Conservation (phyloP, 2,797 vertebrate genomes). For the Enteromius treurensis region DNA sequence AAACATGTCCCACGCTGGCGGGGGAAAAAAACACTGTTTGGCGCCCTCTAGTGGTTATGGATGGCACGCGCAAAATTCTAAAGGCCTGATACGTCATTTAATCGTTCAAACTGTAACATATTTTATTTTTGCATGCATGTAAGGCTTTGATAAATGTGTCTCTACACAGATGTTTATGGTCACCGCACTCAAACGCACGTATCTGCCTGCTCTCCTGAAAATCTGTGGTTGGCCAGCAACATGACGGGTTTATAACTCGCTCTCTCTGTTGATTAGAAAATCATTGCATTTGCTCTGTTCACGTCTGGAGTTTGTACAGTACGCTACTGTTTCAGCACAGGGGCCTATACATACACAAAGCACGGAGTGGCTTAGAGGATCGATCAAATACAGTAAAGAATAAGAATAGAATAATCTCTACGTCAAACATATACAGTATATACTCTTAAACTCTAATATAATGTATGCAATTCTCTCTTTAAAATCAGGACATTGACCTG, state of each 20-base stretch:
- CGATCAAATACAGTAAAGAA: background rate
- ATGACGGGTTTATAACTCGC: background rate
- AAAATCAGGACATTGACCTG: slow-evolving; percentile 35
- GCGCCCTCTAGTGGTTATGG: slow-evolving; percentile 68
- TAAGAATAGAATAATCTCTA: slow-evolving; percentile 41
- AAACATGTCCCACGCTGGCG: too few species aligned
- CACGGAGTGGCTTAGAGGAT: background rate
- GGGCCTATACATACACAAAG: background rate
- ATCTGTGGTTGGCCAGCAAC: background rate
- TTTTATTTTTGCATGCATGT: background rate
- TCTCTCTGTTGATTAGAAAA: slow-evolving; percentile 10
- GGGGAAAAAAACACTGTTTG: slow-evolving; percentile 13
- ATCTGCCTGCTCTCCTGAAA: background rate
- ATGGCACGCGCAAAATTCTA: background rate
- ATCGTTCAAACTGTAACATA: background rate
- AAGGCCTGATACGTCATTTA: too few species aligned
- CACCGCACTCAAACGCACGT: background rate
- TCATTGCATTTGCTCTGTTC: background rate
- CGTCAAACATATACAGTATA: slow-evolving; percentile 52
- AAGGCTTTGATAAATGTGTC: background rate
- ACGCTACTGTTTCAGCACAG: slow-evolving; percentile 1
- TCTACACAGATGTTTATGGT: background rate
- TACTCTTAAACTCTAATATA: slow-evolving; percentile 32
- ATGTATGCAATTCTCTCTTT: slow-evolving; percentile 1
- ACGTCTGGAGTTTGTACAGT: background rate